These are phyloP conservation scores for Paragorgia papillata DNA, from an alignment of 92 coral and sea anemone species.

Conservation along the genomic window DNA sequence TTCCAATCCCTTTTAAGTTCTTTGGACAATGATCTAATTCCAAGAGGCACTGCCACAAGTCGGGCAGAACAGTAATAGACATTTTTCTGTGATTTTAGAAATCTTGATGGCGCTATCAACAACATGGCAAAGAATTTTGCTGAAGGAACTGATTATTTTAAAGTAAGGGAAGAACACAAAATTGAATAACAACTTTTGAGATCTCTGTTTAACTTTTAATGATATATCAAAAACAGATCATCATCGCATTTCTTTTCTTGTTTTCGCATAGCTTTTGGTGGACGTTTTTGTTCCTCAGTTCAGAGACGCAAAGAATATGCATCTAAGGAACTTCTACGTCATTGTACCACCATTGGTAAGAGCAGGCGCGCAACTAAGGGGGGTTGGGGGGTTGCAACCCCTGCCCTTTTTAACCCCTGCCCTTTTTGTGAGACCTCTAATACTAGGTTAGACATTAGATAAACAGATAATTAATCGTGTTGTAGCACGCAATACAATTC, in stretches of 20 bases:
- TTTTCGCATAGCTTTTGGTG: constrained; percentile 76
- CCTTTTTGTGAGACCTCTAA: no score
- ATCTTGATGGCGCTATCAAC: constrained; percentile 86
- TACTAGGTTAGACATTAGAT: no score
- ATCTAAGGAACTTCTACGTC: constrained; percentile 88
- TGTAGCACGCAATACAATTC: no score
- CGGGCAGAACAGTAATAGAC: no score
- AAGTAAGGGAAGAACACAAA: constrained; percentile 51
- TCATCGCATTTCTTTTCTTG: not conserved
- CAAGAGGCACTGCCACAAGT: no score
- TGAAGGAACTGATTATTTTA: constrained; percentile 96
- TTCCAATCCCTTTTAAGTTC: no score
- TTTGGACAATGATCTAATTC: no score
- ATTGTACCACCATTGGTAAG: constrained; percentile 98
- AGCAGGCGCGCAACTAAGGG: not conserved
- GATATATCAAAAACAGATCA: no score
- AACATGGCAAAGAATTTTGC: constrained; percentile 95
- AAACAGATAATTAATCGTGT: no score
- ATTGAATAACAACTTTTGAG: not conserved
- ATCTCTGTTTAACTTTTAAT: no score
- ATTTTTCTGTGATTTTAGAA: constrained; percentile 46
- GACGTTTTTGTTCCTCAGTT: constrained; percentile 98
- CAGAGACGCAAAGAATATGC: constrained; percentile 95
- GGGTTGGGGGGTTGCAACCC: no score
- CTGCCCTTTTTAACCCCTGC: no score